A percentile compares a stretch with the other conserved stretches of the same genome.
Evolutionary conservation across 1,140 invertebrate species (phyloP).

Genomic region (Drosophila obscura): DNA sequence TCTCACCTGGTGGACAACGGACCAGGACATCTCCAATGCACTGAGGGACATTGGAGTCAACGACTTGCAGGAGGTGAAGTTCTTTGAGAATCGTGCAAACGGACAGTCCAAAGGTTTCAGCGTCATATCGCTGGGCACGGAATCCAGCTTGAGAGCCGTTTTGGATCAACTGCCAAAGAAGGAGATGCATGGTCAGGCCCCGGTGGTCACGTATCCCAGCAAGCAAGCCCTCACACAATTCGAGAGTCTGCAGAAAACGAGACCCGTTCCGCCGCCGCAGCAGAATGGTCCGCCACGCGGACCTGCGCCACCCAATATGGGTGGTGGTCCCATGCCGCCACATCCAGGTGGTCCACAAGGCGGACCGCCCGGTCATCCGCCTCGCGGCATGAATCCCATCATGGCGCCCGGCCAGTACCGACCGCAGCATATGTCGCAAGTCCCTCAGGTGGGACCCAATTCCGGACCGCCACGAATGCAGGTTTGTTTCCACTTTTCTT

Average conservation of each 20-base stretch:
- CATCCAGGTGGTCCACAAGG: conserved; percentile 83
- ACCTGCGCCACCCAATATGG: conserved; percentile 84
- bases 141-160: conserved; percentile 93
- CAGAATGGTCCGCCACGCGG: conserved; percentile 84
- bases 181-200: conserved; percentile 97
- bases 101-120: conserved; percentile 99
- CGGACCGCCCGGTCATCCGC: conserved; percentile 85
- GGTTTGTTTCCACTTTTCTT: conserved; percentile 51
- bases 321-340: conserved; percentile 76
- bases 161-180: conserved; percentile 97
- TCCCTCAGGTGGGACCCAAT: conserved; percentile 82
- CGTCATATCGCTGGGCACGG: conserved; percentile 95
- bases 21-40: conserved; percentile 96
- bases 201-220: conserved; percentile 96
- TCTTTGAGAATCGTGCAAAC: conserved; percentile 99
- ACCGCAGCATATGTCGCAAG: conserved; percentile 84
- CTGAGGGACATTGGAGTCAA: conserved; percentile 93
- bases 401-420: conserved; percentile 78
- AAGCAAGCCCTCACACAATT: conserved; percentile 93
- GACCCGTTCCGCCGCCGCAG: conserved; percentile 90
- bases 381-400: conserved; percentile 85
- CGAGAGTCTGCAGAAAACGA: conserved; percentile 95
- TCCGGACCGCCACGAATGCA: conserved; percentile 82
- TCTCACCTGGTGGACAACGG: conserved; percentile 98
- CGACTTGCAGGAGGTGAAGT: conserved; percentile 99